phyloP scores from a whole-genome alignment of 2,797 vertebrate genomes.

The Scolopax bukidnonensis region DNA sequence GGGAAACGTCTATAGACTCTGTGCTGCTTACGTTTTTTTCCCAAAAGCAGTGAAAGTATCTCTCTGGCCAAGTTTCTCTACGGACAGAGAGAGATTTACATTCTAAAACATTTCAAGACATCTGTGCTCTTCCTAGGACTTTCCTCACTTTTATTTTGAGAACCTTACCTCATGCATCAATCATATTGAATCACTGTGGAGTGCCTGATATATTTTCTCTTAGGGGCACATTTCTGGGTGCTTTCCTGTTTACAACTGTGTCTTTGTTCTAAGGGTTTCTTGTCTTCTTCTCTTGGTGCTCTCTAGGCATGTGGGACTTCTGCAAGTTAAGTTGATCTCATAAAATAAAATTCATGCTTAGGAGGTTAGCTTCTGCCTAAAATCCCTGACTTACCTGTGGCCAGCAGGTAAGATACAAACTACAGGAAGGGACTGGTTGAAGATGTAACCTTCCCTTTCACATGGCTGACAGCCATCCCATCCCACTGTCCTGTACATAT shows the following conservation, averaged over 20 bases:
- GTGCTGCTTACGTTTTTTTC: not conserved
- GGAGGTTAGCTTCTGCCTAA: not conserved
- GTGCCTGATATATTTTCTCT: not conserved
- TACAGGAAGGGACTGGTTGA: not conserved
- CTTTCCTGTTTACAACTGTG: not conserved
- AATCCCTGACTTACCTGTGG: not conserved
- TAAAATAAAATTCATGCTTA: not conserved
- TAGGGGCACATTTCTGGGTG: not conserved
- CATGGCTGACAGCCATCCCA: not conserved
- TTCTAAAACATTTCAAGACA: not conserved
- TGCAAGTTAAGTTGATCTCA: not conserved
- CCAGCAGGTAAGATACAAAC: not conserved
- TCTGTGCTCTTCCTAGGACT: not conserved
- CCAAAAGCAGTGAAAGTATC: not conserved
- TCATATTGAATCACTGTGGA: not conserved
- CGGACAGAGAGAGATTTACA: not conserved
- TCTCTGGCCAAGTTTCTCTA: not conserved
- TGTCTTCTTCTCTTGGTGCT: not conserved
- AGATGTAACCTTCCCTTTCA: not conserved
- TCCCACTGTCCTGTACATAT: not conserved
- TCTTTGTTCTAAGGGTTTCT: not conserved
- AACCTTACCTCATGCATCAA: not conserved
- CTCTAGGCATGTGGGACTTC: not conserved
- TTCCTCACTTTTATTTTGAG: not conserved
- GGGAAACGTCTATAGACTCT: not conserved